Base-by-base conservation (phyloP, 2,888 invertebrate species). In the Chaetoderma sp. region DNA sequence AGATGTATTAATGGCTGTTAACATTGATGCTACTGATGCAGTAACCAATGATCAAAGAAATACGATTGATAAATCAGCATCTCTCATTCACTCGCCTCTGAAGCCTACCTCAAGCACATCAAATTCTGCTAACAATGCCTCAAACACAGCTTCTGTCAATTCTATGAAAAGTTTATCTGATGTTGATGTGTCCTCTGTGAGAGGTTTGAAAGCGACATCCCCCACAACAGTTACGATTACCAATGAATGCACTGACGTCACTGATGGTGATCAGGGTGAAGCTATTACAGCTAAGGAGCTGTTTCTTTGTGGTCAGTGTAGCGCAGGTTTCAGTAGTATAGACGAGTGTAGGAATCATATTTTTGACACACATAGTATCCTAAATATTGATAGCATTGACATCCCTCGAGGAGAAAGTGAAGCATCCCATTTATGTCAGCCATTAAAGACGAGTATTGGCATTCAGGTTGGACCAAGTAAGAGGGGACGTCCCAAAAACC, bases 241-340 rank as follows among this genome's bases (percentile, higher is more conserved):
- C 30, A 25, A 25, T 27, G 27, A 25, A n/a, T 21, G 30, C 25
- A 30, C n/a, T 18, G 33, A 39, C 13, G 21, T 45, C 42, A 25
- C 56, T n/a, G 55, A 49, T 39, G 44, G 33, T 27, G 42, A 33
- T 6, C 36, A 21, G 27, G 23, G 27, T 21, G 50, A 61, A 16
- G 52, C 64, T 23, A 58, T 67, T 8, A 75, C 74, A n/a, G n/a
- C 52, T 8, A 77, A 74, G 62, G 82, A 84, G 55, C 69, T 84
- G 50, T 85, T 83, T 66, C 72, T 86, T 2, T 86, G 86, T 77
- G 86, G 86, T 3, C 81, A 82, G 59, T 86, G 86, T 64, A 82
- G 78, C 61, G 70, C 79, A 32, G 84, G 83, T 0, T 86, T 86
- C 68, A 71, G 71, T 39, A 77, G 72, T 25, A 80, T 86, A 21